Evolutionary conservation across 1,140 invertebrate genomes (phyloP).

Genomic region (Drosophila fuyamai): DNA sequence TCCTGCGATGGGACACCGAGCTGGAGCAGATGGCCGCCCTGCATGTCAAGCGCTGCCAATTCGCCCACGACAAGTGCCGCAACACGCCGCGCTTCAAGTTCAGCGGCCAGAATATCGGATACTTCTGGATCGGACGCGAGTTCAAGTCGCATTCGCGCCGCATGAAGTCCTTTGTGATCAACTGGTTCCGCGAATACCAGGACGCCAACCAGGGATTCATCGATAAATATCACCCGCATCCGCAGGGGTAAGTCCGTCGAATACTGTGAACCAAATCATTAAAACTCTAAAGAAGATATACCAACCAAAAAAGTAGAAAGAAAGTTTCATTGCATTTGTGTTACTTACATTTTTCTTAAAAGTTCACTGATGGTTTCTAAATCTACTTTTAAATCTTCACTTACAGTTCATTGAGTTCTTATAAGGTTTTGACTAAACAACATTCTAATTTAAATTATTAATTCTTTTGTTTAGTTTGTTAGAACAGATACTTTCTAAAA

Average conservation of each 20-base stretch:
- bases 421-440: too few species aligned
- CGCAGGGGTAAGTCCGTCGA: constrained; percentile 57
- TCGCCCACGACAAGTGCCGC: constrained; percentile 75
- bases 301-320: too few species aligned
- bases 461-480: too few species aligned
- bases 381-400: too few species aligned
- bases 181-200: constrained; percentile 75
- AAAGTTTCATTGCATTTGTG: too few species aligned
- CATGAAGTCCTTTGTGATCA: constrained; percentile 75
- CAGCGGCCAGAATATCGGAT: constrained; percentile 80
- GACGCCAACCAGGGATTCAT: constrained; percentile 78
- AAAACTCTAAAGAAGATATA: too few species aligned
- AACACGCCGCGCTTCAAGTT: constrained; percentile 64
- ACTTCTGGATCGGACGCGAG: constrained; percentile 75
- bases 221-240: constrained; percentile 65
- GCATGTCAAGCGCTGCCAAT: constrained; percentile 71
- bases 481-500: too few species aligned
- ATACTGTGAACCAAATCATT: too few species aligned
- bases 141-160: constrained; percentile 78
- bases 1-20: constrained; percentile 77
- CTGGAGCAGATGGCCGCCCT: constrained; percentile 69
- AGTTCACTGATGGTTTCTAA: too few species aligned
- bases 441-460: too few species aligned
- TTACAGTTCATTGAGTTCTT: too few species aligned
- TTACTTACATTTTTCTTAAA: too few species aligned